These are phyloP conservation scores for Brachyrhaphis roseni DNA, from an alignment of 2,797 vertebrate species.

Conservation along the genomic window DNA sequence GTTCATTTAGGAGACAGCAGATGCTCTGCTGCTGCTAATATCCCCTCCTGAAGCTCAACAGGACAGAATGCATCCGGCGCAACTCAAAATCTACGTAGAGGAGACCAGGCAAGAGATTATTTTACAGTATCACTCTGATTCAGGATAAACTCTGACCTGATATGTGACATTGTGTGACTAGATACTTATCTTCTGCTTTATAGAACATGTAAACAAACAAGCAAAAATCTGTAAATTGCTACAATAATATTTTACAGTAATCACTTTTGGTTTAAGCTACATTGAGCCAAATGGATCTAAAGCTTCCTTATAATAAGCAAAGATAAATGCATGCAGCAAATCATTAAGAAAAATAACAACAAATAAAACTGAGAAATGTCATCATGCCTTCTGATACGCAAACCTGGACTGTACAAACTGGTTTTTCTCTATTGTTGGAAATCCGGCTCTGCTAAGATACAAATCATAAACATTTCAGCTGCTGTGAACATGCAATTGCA, in stretches of 20 bases:
- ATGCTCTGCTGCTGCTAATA: slow-evolving; percentile 33
- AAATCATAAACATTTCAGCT: slow-evolving; percentile 3
- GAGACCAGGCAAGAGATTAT: slow-evolving; percentile 29
- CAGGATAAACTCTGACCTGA: slow-evolving; percentile 31
- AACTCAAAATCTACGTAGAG: not conserved
- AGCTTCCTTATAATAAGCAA: not conserved
- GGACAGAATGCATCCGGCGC: slow-evolving; percentile 13
- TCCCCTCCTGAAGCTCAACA: slow-evolving; percentile 19
- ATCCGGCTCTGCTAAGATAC: not conserved
- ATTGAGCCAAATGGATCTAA: not conserved
- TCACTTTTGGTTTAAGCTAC: not conserved
- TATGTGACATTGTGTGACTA: slow-evolving; percentile 17
- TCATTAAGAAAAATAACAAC: not conserved
- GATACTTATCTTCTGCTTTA: slow-evolving; percentile 9
- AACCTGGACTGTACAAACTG: slow-evolving; percentile 24
- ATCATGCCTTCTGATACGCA: not conserved
- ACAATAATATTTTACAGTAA: slow-evolving; percentile 4
- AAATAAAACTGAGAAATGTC: not conserved
- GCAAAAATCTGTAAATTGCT: slow-evolving; percentile 13
- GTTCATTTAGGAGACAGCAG: slow-evolving; percentile 37
- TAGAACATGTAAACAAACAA: not conserved
- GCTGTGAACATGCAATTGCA: not conserved
- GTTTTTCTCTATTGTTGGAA: slow-evolving; percentile 27
- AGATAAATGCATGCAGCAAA: not conserved
- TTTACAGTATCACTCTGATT: slow-evolving; percentile 37